Evolutionary conservation across 2,797 vertebrate species (phyloP).

Genomic region (Pyrocephalus nanus): DNA sequence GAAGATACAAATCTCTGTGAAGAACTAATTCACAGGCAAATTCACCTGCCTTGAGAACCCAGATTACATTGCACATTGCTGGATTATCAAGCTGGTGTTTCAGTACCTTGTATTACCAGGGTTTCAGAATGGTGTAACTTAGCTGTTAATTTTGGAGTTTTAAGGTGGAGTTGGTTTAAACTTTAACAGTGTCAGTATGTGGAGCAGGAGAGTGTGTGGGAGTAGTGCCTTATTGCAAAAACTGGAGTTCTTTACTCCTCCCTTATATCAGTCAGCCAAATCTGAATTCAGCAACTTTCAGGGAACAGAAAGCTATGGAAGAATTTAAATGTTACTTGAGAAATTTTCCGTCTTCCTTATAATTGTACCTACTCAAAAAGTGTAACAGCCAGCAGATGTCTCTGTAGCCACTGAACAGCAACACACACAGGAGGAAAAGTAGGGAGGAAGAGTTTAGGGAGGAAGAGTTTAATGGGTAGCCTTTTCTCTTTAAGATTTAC

Average conservation of each 20-base stretch:
- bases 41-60: constrained; percentile 63
- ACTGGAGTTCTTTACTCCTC: background rate
- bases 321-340: background rate
- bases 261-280: background rate
- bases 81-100: constrained; percentile 57
- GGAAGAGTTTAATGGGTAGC: background rate
- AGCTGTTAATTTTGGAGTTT: constrained; percentile 40
- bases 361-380: background rate
- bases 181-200: background rate
- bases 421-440: background rate
- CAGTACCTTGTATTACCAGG: constrained; percentile 30
- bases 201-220: background rate
- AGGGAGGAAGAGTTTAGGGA: background rate
- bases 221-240: background rate
- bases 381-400: constrained; percentile 45
- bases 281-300: background rate
- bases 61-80: constrained; percentile 41
- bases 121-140: constrained; percentile 9
- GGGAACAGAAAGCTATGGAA: background rate
- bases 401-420: background rate
- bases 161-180: constrained; percentile 27
- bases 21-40: constrained; percentile 73
- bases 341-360: background rate
- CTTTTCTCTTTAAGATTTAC: background rate
- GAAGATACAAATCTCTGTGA: constrained; percentile 72